Percentiles rank a stretch among this genome's conserved stretches.
phyloP scores from a whole-genome alignment of 2,888 invertebrate genomes.

The Dasysyrphus tricinctus region DNA sequence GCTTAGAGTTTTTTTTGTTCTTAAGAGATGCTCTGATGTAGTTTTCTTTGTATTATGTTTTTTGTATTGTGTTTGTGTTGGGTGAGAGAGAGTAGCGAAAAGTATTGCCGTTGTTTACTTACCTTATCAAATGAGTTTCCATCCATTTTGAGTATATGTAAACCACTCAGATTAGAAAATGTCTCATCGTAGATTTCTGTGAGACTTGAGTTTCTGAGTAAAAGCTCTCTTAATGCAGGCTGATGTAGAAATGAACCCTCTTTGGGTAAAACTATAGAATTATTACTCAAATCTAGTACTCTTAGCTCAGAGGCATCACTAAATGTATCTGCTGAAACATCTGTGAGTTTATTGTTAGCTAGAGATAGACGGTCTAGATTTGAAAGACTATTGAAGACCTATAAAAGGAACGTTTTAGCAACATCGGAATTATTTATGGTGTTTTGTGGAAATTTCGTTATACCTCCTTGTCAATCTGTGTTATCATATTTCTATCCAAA shows the following conservation, averaged over 20 bases:
- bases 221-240: conserved; percentile 80
- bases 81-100: conserved; percentile 26
- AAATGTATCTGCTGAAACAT: conserved; percentile 82
- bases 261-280: conserved; percentile 80
- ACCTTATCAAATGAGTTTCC: conserved; percentile 82
- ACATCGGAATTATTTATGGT: neutral
- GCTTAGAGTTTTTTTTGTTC: conserved; percentile 35
- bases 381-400: conserved; percentile 80
- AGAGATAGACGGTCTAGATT: conserved; percentile 81
- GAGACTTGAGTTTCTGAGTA: conserved; percentile 82
- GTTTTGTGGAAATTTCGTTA: neutral
- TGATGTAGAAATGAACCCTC: conserved; percentile 81
- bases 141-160: conserved; percentile 81
- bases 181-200: conserved; percentile 80
- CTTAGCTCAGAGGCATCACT: conserved; percentile 79
- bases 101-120: conserved; percentile 33
- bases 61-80: neutral
- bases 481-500: conserved; percentile 80
- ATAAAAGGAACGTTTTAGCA: conserved; percentile 43
- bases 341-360: conserved; percentile 81
- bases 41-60: neutral
- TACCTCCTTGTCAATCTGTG: conserved; percentile 80
- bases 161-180: conserved; percentile 80
- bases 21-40: neutral
- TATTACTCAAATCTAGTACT: conserved; percentile 82